phyloP scores from a whole-genome alignment of 2,113 vertebrate species.

The Pontoporia blainvillei region DNA sequence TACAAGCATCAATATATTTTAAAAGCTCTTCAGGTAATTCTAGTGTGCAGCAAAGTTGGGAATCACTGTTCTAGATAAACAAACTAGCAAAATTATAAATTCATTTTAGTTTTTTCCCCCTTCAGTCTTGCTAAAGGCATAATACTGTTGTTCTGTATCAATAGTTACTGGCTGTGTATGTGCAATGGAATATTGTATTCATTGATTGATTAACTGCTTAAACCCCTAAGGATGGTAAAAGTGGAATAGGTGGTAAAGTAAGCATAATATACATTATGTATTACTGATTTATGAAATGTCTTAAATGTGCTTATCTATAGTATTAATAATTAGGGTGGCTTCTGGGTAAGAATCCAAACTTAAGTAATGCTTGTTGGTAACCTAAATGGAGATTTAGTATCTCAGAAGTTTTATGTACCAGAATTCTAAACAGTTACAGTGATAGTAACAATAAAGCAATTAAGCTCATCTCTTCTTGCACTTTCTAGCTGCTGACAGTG shows the following conservation, averaged over 20 bases:
- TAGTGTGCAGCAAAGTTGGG: neutral
- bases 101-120: neutral
- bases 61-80: slow-evolving; percentile 7
- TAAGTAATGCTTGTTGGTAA: slow-evolving; percentile 36
- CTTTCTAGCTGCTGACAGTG: slow-evolving; percentile 45
- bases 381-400: slow-evolving; percentile 51
- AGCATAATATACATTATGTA: slow-evolving; percentile 14
- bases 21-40: neutral
- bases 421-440: slow-evolving; percentile 52
- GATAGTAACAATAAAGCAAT: slow-evolving; percentile 50
- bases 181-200: neutral
- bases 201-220: neutral
- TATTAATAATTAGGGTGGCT: slow-evolving; percentile 41
- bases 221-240: neutral
- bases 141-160: neutral
- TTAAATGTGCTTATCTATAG: slow-evolving; percentile 14
- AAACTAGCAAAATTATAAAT: slow-evolving; percentile 17
- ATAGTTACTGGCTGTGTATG: neutral
- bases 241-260: slow-evolving; percentile 11
- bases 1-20: neutral
- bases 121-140: neutral
- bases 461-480: slow-evolving; percentile 5
- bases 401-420: slow-evolving; percentile 28
- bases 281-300: slow-evolving; percentile 40
- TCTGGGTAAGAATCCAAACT: slow-evolving; percentile 37